These are phyloP conservation scores for Stichodactyla helianthus DNA, from an alignment of 64 coral and sea anemone genomes.

Conservation along the genomic window DNA sequence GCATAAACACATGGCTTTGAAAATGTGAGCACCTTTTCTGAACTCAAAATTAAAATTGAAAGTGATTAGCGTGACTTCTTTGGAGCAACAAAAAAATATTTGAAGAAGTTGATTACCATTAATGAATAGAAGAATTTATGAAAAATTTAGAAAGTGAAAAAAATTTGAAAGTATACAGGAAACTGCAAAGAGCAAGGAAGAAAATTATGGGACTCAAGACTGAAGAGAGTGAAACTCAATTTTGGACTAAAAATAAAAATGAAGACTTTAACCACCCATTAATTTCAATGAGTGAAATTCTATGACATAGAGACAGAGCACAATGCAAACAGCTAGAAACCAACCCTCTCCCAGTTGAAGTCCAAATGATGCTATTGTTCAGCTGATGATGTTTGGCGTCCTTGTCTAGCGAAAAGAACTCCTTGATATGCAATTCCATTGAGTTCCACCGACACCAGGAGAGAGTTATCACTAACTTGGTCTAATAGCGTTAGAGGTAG, in stretches of 20 bases:
- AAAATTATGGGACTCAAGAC: background rate
- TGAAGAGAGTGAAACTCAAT: background rate
- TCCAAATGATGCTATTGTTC: background rate
- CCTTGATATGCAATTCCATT: constrained; percentile 95
- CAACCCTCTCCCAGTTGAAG: background rate
- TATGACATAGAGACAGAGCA: background rate
- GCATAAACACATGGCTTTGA: too few species aligned
- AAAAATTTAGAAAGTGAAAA: background rate
- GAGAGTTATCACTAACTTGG: constrained; percentile 92
- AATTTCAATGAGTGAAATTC: too few species aligned
- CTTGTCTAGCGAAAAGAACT: constrained; percentile 81
- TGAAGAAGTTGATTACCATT: background rate
- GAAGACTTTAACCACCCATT: too few species aligned
- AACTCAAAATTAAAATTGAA: too few species aligned
- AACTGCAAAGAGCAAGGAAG: background rate
- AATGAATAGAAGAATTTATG: background rate
- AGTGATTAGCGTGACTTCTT: background rate
- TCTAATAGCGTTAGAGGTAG: constrained; percentile 80
- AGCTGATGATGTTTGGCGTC: background rate
- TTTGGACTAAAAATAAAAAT: too few species aligned
- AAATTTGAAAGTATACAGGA: background rate
- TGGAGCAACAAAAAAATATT: background rate
- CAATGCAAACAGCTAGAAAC: background rate
- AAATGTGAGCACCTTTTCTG: too few species aligned
- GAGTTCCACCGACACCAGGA: constrained; percentile 91